Evolutionary conservation across 2,797 vertebrate species (phyloP).

Genomic region (Micropoecilia bifurca): DNA sequence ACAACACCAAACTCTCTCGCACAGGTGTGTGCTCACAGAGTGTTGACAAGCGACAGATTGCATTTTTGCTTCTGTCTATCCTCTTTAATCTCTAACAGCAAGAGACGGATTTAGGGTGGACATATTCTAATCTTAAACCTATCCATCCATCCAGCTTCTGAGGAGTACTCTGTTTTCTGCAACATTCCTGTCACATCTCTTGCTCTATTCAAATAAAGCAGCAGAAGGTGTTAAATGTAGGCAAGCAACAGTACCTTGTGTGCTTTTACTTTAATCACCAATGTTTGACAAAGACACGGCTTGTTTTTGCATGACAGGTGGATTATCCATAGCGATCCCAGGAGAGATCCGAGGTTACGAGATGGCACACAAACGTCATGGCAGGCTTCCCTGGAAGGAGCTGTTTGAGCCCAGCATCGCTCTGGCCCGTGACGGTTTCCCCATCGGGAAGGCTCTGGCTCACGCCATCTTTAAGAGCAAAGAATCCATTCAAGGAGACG

Average conservation of each 20-base stretch:
- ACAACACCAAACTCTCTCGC: conserved; percentile 83
- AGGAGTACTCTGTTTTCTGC: conserved; percentile 11
- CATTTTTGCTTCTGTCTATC: not conserved
- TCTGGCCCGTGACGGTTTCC: conserved; percentile 91
- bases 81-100: conserved; percentile 11
- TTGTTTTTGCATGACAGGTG: conserved; percentile 80
- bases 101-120: conserved; percentile 27
- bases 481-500: conserved; percentile 79
- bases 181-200: not conserved
- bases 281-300: not conserved
- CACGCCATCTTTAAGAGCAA: conserved; percentile 79
- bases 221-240: not conserved
- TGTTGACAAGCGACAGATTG: conserved; percentile 21
- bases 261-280: not conserved
- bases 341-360: conserved; percentile 95
- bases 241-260: not conserved
- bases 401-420: conserved; percentile 93
- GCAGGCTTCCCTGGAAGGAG: conserved; percentile 90
- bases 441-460: conserved; percentile 86
- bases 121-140: conserved; percentile 15
- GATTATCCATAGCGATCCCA: conserved; percentile 92
- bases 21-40: conserved; percentile 79
- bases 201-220: not conserved
- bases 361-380: conserved; percentile 91
- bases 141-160: not conserved